Base-by-base conservation (phyloP, 2,113 vertebrate species). In the Formicarius rufipectus region DNA sequence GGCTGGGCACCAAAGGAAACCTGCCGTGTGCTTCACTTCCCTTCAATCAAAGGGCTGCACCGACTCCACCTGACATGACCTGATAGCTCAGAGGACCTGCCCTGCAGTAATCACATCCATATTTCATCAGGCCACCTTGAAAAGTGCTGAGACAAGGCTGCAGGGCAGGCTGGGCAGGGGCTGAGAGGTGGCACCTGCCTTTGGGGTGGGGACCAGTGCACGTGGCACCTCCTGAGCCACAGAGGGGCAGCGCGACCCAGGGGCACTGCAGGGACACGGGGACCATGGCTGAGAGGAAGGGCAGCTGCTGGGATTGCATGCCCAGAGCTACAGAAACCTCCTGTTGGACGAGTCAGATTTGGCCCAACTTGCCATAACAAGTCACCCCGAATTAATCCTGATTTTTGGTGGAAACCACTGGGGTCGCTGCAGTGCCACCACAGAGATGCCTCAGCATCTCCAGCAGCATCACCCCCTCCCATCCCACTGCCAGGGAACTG, bases 101-200 rank as follows among this genome's bases (percentile, higher is more conserved):
- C 69, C 90, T 81, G 76, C 91, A 87, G 80, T 71, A 95, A 71
- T 73, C 67, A 68, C 79, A 74, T 91, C 30, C 53, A 63, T 91
- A 93, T 96, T 96, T 97, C 91, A 95, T 76, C 73, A 59, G 90
- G 77, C 93, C 82, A 96, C 89, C 80, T 97, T 92, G 87, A 85
- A 87, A 97, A 87, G 6, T 27, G 82, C 96, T 96, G 96, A 97
- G 84, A 24, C 0, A 6, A 84, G 3, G 0, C 18, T 27, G 45
- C 72, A n/a, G n/a, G n/a, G n/a, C n/a, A n/a, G n/a, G n/a, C n/a
- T 79, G 68, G 79, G 56, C 33, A 44, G 69, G 40, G 62, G n/a
- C 50, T 86, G 42, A 1, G 7, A 59, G 28, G 30, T 45, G 45
- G 5, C 35, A 47, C 35, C 31, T 1, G 1, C 3, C 3, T 33